phyloP scores from a whole-genome alignment of 92 coral and sea anemone species.

The Ricordea florida region DNA sequence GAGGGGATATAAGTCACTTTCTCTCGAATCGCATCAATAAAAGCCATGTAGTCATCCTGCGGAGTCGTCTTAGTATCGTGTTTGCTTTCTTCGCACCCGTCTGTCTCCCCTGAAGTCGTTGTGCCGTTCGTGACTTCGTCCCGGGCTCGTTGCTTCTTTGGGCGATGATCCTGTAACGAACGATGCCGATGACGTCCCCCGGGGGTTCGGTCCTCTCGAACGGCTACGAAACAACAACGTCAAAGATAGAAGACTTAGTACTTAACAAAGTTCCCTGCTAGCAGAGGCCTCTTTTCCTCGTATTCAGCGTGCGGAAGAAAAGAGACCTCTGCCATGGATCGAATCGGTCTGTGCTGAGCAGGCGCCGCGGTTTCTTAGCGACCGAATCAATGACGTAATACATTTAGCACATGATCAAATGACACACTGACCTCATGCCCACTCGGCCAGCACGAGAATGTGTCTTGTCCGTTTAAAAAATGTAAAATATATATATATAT shows the following conservation, averaged over 20 bases:
- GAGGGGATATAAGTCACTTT: slow-evolving; percentile 56
- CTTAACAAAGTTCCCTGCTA: background rate
- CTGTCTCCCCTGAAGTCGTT: slow-evolving; percentile 1
- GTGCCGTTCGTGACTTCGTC: slow-evolving; percentile 32
- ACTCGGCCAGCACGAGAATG: no score
- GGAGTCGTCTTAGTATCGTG: background rate
- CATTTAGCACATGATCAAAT: no score
- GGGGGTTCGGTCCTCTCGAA: slow-evolving; percentile 93
- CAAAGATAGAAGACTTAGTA: background rate
- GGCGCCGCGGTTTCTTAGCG: no score
- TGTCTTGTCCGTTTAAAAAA: no score
- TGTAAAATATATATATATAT: no score
- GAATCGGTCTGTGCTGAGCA: no score
- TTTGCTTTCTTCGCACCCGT: background rate
- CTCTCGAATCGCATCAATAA: slow-evolving; percentile 57
- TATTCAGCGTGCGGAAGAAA: no score
- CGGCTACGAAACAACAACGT: slow-evolving; percentile 62
- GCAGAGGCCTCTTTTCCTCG: no score
- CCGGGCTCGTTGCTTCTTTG: slow-evolving; percentile 59
- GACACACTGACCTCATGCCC: no score
- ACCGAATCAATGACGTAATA: no score
- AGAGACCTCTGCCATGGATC: no score
- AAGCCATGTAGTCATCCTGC: slow-evolving; percentile 68
- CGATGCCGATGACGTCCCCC: slow-evolving; percentile 98
- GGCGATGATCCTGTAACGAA: slow-evolving; percentile 86